Evolutionary conservation across 1,140 invertebrate species (phyloP), one percentile per base, ranked within the genome.

Genomic region (Aphidius ervi): DNA sequence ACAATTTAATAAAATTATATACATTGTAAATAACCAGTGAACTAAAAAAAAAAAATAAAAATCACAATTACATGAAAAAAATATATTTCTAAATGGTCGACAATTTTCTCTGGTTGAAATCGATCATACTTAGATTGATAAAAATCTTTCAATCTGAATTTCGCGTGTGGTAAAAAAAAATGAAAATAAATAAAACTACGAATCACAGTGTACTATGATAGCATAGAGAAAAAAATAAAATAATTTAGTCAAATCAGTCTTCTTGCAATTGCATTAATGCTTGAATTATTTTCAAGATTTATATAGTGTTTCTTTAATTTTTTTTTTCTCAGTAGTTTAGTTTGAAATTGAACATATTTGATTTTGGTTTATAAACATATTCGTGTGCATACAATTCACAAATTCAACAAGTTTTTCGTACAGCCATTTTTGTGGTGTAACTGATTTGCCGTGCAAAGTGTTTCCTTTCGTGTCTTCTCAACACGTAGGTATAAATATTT

Each of bases 391-490:
- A 46, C 4, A 46, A 37, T 57, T 4, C 23, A 16, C 23, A 9
- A 59, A 52, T 52, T 59, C 57, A 59, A 59, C 57, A 59, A 59
- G 57, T 59, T 59, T 52, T 52, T 20, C 37, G 23, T 31, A 31
- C 2, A 52, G 40, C 39, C 20, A 43, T 40, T 58, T 37, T 5
- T 37, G 46, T 16, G 4, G 23, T 39, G 4, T 49, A 50, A 59
- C 16, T 59, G 52, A 59, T 59, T 52, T 52, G 45, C 40, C 41
- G 48, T 41, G 47, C 41, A 59, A 23, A 59, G 42, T 10, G 39
- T 59, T 59, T 46, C 46, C 55, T 31, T 37, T 31, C 3, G 47
- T 57, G 37, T 57, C 4, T 48, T 47, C 5, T 47, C 5, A 9
- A n/a, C 46, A 46, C 23, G 16, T 16, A 16, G 16, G 16, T 16